Conservation (phyloP, 2,888 invertebrate species). For the Lacanobia oleracea region DNA sequence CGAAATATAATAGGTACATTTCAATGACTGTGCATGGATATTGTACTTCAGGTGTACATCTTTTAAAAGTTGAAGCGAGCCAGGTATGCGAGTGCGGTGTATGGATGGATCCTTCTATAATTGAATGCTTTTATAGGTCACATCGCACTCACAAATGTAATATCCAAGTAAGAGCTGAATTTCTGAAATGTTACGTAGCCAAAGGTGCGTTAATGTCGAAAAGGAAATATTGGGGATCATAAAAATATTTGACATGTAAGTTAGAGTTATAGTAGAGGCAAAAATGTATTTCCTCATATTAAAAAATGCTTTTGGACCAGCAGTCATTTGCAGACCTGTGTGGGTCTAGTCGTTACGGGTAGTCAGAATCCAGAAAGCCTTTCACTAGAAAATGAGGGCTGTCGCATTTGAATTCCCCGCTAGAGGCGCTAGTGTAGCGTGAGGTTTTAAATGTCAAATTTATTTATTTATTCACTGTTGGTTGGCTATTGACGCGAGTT, state of each 20-base stretch:
- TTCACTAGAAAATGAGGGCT: too few species aligned
- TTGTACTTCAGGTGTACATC: conserved; percentile 2
- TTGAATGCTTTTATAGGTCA: conserved; percentile 61
- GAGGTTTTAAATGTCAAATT: too few species aligned
- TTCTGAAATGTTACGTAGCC: neutral
- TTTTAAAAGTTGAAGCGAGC: conserved; percentile 35
- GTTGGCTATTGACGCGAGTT: too few species aligned
- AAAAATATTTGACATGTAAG: neutral
- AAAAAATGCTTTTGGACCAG: too few species aligned
- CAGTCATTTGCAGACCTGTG: too few species aligned
- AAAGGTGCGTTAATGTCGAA: conserved; percentile 22
- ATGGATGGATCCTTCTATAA: conserved; percentile 41
- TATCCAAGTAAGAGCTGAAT: conserved; percentile 28
- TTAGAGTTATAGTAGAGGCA: neutral
- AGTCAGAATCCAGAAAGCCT: too few species aligned
- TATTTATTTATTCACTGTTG: too few species aligned
- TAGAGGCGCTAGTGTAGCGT: too few species aligned
- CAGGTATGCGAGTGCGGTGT: conserved; percentile 32
- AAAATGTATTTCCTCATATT: neutral
- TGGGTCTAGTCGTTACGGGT: too few species aligned
- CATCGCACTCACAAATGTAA: conserved; percentile 27
- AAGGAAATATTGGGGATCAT: conserved; percentile 21
- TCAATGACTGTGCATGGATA: too few species aligned
- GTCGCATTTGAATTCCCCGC: too few species aligned
- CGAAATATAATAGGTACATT: neutral